Conservation (phyloP, 2,113 vertebrate genomes). For the Galemys pyrenaicus region DNA sequence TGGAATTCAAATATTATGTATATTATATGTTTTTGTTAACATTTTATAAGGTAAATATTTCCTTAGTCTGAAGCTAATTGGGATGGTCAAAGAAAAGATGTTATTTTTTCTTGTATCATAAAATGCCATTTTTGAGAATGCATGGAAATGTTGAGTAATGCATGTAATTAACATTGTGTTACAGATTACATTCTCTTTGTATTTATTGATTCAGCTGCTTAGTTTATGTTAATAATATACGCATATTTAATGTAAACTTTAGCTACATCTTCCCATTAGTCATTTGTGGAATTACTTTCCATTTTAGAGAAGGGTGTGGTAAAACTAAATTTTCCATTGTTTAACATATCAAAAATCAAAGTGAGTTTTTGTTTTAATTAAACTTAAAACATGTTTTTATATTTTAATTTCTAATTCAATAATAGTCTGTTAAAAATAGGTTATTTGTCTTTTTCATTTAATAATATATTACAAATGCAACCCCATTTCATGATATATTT, state of each 20-base stretch:
- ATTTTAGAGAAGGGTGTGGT: neutral
- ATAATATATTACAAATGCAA: neutral
- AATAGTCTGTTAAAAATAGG: neutral
- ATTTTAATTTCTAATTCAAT: neutral
- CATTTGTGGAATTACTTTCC: neutral
- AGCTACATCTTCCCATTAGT: slow-evolving; percentile 24
- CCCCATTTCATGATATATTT: neutral
- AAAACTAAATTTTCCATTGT: slow-evolving; percentile 16
- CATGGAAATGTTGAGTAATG: accelerated
- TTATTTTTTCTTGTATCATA: neutral
- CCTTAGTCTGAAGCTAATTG: neutral
- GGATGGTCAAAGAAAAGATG: neutral
- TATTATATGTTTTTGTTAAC: slow-evolving; percentile 29
- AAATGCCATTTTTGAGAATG: neutral
- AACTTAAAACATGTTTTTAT: neutral
- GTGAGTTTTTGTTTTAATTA: slow-evolving; percentile 8
- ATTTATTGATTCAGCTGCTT: slow-evolving; percentile 83
- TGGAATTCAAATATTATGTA: neutral
- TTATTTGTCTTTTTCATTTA: slow-evolving; percentile 11
- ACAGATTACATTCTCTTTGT: slow-evolving; percentile 53
- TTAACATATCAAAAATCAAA: slow-evolving; percentile 23
- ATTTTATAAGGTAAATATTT: slow-evolving; percentile 31
- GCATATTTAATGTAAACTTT: slow-evolving; percentile 50
- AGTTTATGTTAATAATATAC: slow-evolving; percentile 76
- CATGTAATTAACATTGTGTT: neutral